These are phyloP conservation scores for Pantherophis vulpinus DNA, from an alignment of 2,797 vertebrate species.

Conservation along the genomic window DNA sequence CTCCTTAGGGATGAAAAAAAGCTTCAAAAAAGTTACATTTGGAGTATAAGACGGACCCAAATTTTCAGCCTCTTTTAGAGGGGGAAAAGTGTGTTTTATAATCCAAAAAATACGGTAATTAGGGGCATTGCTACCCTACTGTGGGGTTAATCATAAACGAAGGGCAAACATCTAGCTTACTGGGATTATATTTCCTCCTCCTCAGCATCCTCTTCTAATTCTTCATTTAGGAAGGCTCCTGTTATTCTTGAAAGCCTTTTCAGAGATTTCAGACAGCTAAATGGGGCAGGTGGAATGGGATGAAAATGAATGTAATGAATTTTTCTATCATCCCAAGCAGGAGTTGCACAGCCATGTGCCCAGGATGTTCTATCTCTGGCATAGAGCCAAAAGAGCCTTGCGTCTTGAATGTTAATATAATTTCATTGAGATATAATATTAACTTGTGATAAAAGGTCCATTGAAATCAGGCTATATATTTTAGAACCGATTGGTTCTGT, in stretches of 20 bases:
- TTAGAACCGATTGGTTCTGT: neutral
- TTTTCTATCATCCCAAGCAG: neutral
- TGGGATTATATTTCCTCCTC: too few species aligned
- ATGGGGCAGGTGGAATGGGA: neutral
- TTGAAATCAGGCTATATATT: neutral
- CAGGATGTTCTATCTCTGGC: neutral
- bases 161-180: neutral
- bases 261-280: neutral
- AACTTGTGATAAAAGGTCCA: neutral
- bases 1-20: too few species aligned
- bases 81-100: too few species aligned
- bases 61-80: too few species aligned
- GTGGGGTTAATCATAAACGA: neutral
- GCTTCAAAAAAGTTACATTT: too few species aligned
- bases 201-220: neutral
- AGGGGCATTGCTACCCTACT: neutral
- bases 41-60: too few species aligned
- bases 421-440: neutral
- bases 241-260: neutral
- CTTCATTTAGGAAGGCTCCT: neutral
- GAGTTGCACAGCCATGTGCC: neutral
- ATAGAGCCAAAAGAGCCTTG: neutral
- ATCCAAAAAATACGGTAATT: too few species aligned
- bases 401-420: neutral
- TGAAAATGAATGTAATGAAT: neutral